phyloP scores from a whole-genome alignment of 2,113 vertebrate genomes.

The Sylvilagus bachmani region DNA sequence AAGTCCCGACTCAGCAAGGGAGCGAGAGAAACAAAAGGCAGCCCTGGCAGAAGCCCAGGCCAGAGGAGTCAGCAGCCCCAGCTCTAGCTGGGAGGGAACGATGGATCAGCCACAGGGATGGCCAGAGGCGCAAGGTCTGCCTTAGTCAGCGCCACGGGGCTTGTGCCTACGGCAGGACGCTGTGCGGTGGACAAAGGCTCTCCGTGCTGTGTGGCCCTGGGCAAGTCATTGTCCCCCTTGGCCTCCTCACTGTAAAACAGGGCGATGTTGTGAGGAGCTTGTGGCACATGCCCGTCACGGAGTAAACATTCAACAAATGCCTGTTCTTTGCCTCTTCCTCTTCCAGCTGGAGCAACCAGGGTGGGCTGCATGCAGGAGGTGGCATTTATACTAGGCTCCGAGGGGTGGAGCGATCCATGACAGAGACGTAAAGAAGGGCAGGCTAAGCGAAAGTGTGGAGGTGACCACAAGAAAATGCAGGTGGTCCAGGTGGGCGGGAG shows the following conservation, averaged over 20 bases:
- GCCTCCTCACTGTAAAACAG: too few relatives aligned
- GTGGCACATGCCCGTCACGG: neutral
- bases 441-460: neutral
- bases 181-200: neutral
- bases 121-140: neutral
- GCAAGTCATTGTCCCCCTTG: neutral
- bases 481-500: neutral
- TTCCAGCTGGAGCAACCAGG: neutral
- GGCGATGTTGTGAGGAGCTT: neutral
- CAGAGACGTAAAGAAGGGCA: neutral
- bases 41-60: neutral
- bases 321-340: neutral
- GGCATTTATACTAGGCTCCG: neutral
- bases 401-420: neutral
- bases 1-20: conserved; percentile 67
- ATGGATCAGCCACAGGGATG: neutral
- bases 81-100: conserved; percentile 4
- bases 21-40: conserved; percentile 41
- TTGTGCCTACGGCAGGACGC: neutral
- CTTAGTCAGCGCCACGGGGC: neutral
- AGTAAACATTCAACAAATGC: neutral
- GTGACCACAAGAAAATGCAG: neutral
- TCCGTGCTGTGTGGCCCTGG: neutral
- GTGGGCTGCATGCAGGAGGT: conserved; percentile 17
- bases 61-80: conserved; percentile 67